A percentile compares a stretch with the other conserved stretches of the same genome.
phyloP scores from a whole-genome alignment of 2,888 invertebrate genomes.

The Lepidochitona cinerea region DNA sequence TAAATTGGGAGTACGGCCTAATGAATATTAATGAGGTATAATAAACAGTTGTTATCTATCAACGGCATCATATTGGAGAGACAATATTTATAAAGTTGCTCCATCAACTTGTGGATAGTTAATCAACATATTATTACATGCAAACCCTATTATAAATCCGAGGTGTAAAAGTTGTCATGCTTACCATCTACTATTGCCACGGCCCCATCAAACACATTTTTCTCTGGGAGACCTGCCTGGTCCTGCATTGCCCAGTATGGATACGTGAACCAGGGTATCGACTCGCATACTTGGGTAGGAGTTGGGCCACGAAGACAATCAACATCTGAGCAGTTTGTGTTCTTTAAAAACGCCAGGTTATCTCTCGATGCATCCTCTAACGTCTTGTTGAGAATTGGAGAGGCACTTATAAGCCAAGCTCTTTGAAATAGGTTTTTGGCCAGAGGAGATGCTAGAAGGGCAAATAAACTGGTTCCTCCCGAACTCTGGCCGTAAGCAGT shows the following conservation, averaged over 20 bases:
- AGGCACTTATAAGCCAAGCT: slow-evolving; percentile 71
- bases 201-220: slow-evolving; percentile 37
- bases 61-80: neutral
- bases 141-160: neutral
- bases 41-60: too few relatives aligned
- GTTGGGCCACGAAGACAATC: slow-evolving; percentile 40
- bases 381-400: slow-evolving; percentile 53
- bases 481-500: slow-evolving; percentile 89
- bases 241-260: slow-evolving; percentile 53
- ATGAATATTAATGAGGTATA: too few relatives aligned
- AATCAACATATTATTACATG: too few relatives aligned
- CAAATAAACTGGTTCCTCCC: slow-evolving; percentile 87
- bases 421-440: slow-evolving; percentile 78
- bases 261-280: slow-evolving; percentile 51
- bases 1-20: too few relatives aligned
- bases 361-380: slow-evolving; percentile 46
- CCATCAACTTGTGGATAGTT: too few relatives aligned
- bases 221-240: slow-evolving; percentile 49
- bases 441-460: slow-evolving; percentile 76
- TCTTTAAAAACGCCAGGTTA: slow-evolving; percentile 47
- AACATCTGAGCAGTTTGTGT: slow-evolving; percentile 33
- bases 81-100: neutral
- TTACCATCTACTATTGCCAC: slow-evolving; percentile 51
- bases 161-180: neutral
- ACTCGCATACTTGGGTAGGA: slow-evolving; percentile 41